Evolutionary conservation across 1,140 invertebrate genomes (phyloP).

Genomic region (Hypothenemus hampei): DNA sequence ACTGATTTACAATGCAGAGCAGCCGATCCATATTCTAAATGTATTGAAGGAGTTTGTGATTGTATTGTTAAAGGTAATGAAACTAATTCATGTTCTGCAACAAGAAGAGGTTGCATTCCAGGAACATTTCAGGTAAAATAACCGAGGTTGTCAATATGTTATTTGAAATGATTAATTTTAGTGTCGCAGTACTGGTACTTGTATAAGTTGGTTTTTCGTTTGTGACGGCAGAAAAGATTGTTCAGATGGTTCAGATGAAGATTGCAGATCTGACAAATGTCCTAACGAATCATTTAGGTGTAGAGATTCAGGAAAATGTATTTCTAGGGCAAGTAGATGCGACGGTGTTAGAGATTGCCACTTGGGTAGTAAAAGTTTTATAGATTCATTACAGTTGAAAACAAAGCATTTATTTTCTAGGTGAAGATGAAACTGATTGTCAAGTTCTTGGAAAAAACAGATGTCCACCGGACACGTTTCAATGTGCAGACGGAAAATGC

Average conservation of each 20-base stretch:
- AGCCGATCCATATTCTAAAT: conserved; percentile 71
- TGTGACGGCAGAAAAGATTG: conserved; percentile 90
- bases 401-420: conserved; percentile 34
- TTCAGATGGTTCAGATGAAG: conserved; percentile 78
- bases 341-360: conserved; percentile 75
- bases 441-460: conserved; percentile 44
- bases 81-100: conserved; percentile 60
- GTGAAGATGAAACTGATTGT: conserved; percentile 76
- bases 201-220: conserved; percentile 87
- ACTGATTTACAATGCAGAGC: conserved; percentile 71
- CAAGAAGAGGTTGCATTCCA: conserved; percentile 68
- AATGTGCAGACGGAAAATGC: conserved; percentile 77
- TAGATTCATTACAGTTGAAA: neutral
- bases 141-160: neutral
- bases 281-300: conserved; percentile 61
- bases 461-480: conserved; percentile 75
- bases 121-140: conserved; percentile 75
- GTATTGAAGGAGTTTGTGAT: conserved; percentile 74
- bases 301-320: conserved; percentile 60
- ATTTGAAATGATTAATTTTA: too few relatives aligned
- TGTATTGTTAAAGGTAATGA: conserved; percentile 56
- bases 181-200: conserved; percentile 74
- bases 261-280: conserved; percentile 51
- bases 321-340: conserved; percentile 69
- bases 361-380: conserved; percentile 47